These are phyloP conservation scores for Chinchilla lanigera DNA, from an alignment of 2,113 vertebrate genomes.

Conservation along the genomic window DNA sequence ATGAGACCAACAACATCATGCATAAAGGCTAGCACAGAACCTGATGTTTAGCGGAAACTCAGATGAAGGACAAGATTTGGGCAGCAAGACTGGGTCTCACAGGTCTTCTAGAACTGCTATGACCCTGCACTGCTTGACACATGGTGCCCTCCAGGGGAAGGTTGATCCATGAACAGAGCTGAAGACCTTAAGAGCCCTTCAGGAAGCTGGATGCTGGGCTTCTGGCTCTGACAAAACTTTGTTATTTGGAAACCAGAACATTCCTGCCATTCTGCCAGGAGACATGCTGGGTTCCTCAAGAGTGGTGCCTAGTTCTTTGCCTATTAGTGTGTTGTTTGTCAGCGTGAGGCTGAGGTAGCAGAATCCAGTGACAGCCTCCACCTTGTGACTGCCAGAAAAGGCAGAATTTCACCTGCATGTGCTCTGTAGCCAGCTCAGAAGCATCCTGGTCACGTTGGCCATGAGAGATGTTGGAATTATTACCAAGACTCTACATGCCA, in stretches of 20 bases:
- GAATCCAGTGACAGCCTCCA: conserved; percentile 69
- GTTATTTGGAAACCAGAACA: conserved; percentile 73
- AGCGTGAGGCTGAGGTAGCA: conserved; percentile 61
- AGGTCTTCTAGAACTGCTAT: not conserved
- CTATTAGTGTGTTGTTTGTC: conserved; percentile 78
- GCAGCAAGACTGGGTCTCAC: not conserved
- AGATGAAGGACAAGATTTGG: not conserved
- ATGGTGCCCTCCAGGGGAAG: not conserved
- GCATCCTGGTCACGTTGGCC: not conserved
- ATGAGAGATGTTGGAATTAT: not conserved
- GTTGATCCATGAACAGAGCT: not conserved
- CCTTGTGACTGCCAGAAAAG: conserved; percentile 69
- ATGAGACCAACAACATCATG: not conserved
- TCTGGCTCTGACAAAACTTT: conserved; percentile 76
- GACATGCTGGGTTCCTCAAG: conserved; percentile 70
- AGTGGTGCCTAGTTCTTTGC: conserved; percentile 70
- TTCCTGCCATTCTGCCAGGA: conserved; percentile 73
- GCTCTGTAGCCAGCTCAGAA: not conserved
- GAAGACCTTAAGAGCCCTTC: not conserved
- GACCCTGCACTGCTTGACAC: no score
- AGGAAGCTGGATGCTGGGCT: conserved; percentile 18
- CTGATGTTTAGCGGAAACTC: not conserved
- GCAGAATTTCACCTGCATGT: conserved; percentile 58
- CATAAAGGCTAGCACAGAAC: not conserved
- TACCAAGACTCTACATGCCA: not conserved